A percentile compares a stretch with the other conserved stretches of the same genome.
Conservation (phyloP, 2,797 vertebrate genomes). For the Pangasius mekongensis region DNA sequence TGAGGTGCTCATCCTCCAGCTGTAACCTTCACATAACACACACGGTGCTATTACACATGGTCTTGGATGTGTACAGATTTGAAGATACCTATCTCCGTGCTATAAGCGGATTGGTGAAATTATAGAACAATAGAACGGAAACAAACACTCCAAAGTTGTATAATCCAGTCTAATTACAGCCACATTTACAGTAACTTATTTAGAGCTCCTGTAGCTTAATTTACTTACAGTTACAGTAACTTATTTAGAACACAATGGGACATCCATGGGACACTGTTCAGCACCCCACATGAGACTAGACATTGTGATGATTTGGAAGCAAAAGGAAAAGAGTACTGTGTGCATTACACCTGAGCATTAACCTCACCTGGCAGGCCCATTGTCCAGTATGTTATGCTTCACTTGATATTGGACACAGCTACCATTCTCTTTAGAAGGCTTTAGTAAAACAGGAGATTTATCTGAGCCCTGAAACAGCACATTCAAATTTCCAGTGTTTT, state of each 20-base stretch:
- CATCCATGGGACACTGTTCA: conserved; percentile 22
- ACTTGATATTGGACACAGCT: not conserved
- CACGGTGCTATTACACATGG: conserved; percentile 39
- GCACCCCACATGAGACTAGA: conserved; percentile 16
- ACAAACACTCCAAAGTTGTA: not conserved
- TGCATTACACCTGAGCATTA: not conserved
- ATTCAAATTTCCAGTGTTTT: not conserved
- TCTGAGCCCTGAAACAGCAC: not conserved
- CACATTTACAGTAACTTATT: not conserved
- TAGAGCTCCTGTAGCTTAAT: too few relatives aligned
- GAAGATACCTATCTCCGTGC: not conserved
- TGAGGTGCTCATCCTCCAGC: conserved; percentile 1
- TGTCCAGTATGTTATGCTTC: not conserved
- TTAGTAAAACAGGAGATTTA: not conserved
- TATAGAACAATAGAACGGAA: not conserved
- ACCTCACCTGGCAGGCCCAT: not conserved
- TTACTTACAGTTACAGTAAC: not conserved
- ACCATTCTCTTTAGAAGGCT: not conserved
- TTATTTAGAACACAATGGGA: not conserved
- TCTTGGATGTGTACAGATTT: conserved; percentile 25
- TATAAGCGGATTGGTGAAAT: conserved; percentile 12
- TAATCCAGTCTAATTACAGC: not conserved
- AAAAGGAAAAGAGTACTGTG: not conserved
- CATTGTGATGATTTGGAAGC: not conserved
- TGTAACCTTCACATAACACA: conserved; percentile 32